A percentile compares a stretch with the other conserved stretches of the same genome.
Conservation (phyloP, 1,140 invertebrate species). For the Orchestia grillus region DNA sequence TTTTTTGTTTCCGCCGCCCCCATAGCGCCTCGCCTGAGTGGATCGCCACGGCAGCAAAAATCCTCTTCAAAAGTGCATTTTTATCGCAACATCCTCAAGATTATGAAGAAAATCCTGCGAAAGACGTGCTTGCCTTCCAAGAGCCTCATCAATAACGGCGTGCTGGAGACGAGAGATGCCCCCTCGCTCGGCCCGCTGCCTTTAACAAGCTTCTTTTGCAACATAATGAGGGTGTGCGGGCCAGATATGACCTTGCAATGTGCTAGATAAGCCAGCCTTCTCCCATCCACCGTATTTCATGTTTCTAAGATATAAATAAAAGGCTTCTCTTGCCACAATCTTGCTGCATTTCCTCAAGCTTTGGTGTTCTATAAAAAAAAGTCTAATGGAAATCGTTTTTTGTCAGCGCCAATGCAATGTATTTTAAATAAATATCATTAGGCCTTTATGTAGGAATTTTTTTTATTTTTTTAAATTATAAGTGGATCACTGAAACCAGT, state of each 20-base stretch:
- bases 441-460: neutral
- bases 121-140: conserved; percentile 20
- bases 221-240: conserved; percentile 4
- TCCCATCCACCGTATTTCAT: neutral
- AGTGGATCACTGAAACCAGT: neutral
- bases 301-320: neutral
- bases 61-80: conserved; percentile 21
- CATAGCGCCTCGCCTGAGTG: neutral
- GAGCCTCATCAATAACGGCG: conserved; percentile 13
- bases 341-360: neutral
- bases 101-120: conserved; percentile 8
- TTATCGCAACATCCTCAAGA: conserved; percentile 20
- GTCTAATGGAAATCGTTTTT: neutral
- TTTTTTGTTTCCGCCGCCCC: neutral
- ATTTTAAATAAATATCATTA: neutral
- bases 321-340: neutral
- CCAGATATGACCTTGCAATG: conserved; percentile 22
- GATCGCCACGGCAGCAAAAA: neutral
- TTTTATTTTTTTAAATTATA: neutral
- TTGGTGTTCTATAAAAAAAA: neutral
- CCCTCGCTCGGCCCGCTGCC: neutral
- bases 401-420: neutral
- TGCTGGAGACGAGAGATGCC: neutral
- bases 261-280: neutral
- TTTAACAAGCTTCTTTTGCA: conserved; percentile 33